Evolutionary conservation across 2,888 invertebrate genomes (phyloP).

Genomic region (Rhopalosiphum nymphaeae): DNA sequence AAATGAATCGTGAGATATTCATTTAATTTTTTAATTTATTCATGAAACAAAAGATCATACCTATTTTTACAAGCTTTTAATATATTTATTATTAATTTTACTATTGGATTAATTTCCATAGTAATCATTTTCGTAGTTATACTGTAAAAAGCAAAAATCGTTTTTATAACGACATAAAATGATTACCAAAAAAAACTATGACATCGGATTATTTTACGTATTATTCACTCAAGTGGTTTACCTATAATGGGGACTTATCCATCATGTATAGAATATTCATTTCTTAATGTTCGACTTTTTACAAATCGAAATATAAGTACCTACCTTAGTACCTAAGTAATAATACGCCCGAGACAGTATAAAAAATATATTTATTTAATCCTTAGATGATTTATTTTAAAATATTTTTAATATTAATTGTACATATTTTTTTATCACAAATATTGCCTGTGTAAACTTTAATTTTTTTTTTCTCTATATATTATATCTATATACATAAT

Average conservation of each 20-base stretch:
- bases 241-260: neutral
- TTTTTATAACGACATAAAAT: neutral
- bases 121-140: neutral
- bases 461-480: too few species aligned
- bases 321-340: neutral
- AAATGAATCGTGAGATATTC: neutral
- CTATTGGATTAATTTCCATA: neutral
- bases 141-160: neutral
- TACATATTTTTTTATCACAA: neutral
- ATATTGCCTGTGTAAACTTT: neutral
- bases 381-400: neutral
- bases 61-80: neutral
- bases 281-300: neutral
- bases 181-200: neutral
- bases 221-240: neutral
- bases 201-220: neutral
- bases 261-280: neutral
- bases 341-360: neutral
- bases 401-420: neutral
- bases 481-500: too few species aligned
- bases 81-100: neutral
- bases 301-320: neutral
- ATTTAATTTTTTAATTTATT: neutral
- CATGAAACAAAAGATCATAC: neutral
- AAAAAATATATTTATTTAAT: neutral